A percentile compares a stretch with the other conserved stretches of the same genome.
These are phyloP conservation scores for Eretmocerus hayati DNA, from an alignment of 2,888 invertebrate species.

Conservation along the genomic window DNA sequence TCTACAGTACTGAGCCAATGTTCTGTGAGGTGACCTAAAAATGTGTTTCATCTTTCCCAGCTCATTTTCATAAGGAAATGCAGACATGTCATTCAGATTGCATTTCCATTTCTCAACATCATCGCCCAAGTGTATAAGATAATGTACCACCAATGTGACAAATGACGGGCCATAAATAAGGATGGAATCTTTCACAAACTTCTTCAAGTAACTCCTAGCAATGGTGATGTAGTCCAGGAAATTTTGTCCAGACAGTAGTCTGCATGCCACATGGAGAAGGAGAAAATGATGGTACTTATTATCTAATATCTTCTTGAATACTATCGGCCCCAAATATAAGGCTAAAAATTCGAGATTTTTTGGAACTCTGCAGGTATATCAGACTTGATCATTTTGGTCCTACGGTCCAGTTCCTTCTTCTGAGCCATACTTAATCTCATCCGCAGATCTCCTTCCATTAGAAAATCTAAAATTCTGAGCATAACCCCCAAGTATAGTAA, in stretches of 20 bases:
- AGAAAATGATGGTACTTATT: background rate
- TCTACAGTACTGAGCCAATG: constrained; percentile 9
- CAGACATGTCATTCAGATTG: background rate
- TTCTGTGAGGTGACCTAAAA: background rate
- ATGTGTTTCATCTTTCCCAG: constrained; percentile 7
- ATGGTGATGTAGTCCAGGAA: background rate
- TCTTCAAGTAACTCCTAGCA: background rate
- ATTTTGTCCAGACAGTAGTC: background rate
- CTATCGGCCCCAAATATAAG: background rate
- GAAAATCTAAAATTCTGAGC: constrained; percentile 3
- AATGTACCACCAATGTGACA: background rate
- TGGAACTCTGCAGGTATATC: constrained; percentile 1
- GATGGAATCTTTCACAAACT: background rate
- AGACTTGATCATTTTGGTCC: background rate
- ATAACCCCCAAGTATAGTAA: constrained; percentile 6
- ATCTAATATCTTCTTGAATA: background rate
- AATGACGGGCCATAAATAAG: background rate
- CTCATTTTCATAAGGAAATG: constrained; percentile 5
- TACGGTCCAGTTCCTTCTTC: background rate
- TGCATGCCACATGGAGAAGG: background rate
- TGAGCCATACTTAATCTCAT: background rate
- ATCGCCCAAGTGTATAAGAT: constrained; percentile 5
- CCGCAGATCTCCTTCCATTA: background rate
- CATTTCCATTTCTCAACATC: constrained; percentile 3
- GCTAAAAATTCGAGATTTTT: constrained; percentile 1